Evolutionary conservation across 2,797 vertebrate genomes (phyloP).

Genomic region (Psittacula derbiana): DNA sequence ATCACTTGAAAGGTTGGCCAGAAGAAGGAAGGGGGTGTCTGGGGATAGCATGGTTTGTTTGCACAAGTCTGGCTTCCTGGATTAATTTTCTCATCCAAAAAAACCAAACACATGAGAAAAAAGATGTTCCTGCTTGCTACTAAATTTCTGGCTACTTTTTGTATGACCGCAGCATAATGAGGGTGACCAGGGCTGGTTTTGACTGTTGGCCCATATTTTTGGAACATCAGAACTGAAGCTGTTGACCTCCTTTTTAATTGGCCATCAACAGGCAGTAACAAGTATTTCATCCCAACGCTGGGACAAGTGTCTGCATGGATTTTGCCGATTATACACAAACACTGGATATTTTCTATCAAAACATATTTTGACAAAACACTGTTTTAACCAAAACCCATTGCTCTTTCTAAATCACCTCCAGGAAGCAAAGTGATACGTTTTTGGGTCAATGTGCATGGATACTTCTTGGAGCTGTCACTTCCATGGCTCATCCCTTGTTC

Average conservation of each 20-base stretch:
- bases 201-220: neutral
- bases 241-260: neutral
- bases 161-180: rapidly evolving
- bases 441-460: neutral
- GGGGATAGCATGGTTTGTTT: neutral
- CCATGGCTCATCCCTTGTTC: neutral
- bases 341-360: neutral
- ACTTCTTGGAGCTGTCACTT: neutral
- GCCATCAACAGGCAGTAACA: neutral
- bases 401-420: neutral
- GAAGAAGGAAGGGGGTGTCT: neutral
- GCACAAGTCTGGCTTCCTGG: neutral
- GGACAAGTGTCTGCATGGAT: neutral
- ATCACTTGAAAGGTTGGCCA: neutral
- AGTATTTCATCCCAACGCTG: neutral
- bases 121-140: neutral
- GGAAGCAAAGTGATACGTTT: neutral
- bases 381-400: neutral
- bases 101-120: neutral
- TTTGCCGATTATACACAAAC: neutral
- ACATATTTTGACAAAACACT: neutral
- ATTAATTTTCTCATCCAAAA: neutral
- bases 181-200: neutral
- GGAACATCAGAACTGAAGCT: neutral
- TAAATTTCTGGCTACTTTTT: neutral